Evolutionary conservation across 2,797 vertebrate species (phyloP).

Genomic region (Lagocephalus sceleratus): DNA sequence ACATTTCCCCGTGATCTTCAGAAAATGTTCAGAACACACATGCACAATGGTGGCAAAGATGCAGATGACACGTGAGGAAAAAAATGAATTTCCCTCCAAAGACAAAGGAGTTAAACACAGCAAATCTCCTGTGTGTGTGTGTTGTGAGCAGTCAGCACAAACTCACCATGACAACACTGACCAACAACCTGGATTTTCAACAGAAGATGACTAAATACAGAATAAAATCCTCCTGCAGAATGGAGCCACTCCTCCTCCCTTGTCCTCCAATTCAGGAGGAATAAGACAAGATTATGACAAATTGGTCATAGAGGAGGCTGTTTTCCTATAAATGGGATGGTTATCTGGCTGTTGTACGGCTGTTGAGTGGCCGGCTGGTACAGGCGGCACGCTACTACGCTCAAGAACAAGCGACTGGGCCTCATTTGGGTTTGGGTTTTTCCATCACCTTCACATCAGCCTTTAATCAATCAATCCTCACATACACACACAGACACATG

Average conservation of each 20-base stretch:
- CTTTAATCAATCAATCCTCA: background rate
- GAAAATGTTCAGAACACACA: slow-evolving; percentile 14
- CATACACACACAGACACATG: too few species aligned
- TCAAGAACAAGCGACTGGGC: slow-evolving; percentile 28
- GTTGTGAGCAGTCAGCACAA: slow-evolving; percentile 22
- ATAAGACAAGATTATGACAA: slow-evolving; percentile 56
- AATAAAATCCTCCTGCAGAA: slow-evolving; percentile 39
- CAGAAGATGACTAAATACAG: slow-evolving; percentile 32
- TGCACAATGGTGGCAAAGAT: slow-evolving; percentile 8
- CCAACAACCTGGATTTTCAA: slow-evolving; percentile 16
- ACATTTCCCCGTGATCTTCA: slow-evolving; percentile 10
- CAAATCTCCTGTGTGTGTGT: slow-evolving; percentile 8
- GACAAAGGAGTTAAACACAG: slow-evolving; percentile 30
- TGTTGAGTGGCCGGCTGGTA: slow-evolving; percentile 53
- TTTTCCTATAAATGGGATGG: slow-evolving; percentile 69
- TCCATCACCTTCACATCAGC: too few species aligned
- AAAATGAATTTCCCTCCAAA: slow-evolving; percentile 22
- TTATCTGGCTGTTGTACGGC: slow-evolving; percentile 56
- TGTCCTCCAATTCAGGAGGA: slow-evolving; percentile 29
- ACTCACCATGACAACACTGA: slow-evolving; percentile 17
- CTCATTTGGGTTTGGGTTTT: slow-evolving; percentile 36
- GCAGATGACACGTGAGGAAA: slow-evolving; percentile 19
- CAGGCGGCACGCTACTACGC: slow-evolving; percentile 34
- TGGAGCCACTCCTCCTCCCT: slow-evolving; percentile 29
- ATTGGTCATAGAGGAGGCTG: slow-evolving; percentile 64